phyloP scores from a whole-genome alignment of 1,140 invertebrate species.

The Eriosoma lanigerum region DNA sequence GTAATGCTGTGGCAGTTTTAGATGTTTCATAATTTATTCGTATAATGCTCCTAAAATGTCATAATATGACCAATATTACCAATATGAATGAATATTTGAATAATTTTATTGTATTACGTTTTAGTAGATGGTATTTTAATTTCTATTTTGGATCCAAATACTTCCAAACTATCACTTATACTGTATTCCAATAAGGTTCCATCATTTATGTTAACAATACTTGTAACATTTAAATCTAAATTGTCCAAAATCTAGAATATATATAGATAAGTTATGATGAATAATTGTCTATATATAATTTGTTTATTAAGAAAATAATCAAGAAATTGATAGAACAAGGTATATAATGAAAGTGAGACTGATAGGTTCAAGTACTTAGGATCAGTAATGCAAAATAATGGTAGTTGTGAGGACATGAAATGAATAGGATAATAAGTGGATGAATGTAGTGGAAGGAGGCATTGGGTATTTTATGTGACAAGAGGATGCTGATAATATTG shows the following conservation, averaged over 20 bases:
- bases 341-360: too few relatives aligned
- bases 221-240: constrained; percentile 67
- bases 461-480: too few relatives aligned
- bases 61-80: constrained; percentile 37
- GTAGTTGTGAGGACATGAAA: too few relatives aligned
- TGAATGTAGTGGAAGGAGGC: too few relatives aligned
- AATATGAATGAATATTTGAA: background rate
- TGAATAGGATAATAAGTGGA: too few relatives aligned
- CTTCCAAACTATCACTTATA: constrained; percentile 51
- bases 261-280: background rate
- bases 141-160: constrained; percentile 54
- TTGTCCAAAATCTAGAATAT: constrained; percentile 73
- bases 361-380: too few relatives aligned
- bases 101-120: background rate
- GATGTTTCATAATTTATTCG: constrained; percentile 67
- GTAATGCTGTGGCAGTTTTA: constrained; percentile 76
- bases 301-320: too few relatives aligned
- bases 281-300: too few relatives aligned
- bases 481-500: too few relatives aligned
- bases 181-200: constrained; percentile 40
- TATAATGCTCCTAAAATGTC: constrained; percentile 60
- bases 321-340: too few relatives aligned
- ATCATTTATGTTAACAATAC: constrained; percentile 41
- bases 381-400: too few relatives aligned
- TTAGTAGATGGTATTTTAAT: constrained; percentile 50